Evolutionary conservation across 2,888 invertebrate genomes (phyloP).

Genomic region (Odontocolon sp.): DNA sequence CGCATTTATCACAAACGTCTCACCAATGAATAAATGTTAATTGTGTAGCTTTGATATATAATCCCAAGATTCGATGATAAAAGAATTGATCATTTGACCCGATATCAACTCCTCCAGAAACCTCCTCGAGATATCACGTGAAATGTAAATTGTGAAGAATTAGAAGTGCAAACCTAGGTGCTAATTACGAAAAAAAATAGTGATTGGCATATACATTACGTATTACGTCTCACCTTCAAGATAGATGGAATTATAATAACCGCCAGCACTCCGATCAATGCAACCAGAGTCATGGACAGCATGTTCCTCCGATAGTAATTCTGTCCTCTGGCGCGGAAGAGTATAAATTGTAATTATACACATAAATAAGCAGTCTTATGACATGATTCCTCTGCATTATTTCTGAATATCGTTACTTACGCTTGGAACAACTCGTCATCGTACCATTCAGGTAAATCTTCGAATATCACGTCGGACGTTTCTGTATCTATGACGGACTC

Average conservation of each 20-base stretch:
- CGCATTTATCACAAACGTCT: no score
- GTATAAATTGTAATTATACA: no score
- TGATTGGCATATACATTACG: not conserved
- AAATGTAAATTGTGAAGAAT: not conserved
- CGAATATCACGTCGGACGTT: slow-evolving; percentile 47
- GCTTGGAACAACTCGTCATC: slow-evolving; percentile 83
- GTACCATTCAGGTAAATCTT: slow-evolving; percentile 85
- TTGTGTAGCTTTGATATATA: no score
- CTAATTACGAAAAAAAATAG: not conserved
- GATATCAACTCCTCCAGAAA: no score
- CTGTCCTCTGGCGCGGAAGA: slow-evolving; percentile 89
- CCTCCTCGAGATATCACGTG: no score
- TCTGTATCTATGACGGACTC: slow-evolving; percentile 59
- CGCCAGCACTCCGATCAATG: slow-evolving; percentile 88
- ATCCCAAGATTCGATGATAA: no score
- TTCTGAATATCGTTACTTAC: slow-evolving; percentile 60
- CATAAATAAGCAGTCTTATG: no score
- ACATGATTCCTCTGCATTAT: no score
- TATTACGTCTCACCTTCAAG: slow-evolving; percentile 81
- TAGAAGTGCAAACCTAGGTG: not conserved
- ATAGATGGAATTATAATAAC: slow-evolving; percentile 89
- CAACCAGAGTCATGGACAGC: slow-evolving; percentile 85
- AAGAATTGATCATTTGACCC: no score
- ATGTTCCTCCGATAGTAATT: slow-evolving; percentile 86
- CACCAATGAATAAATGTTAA: no score